Conservation (phyloP, 2,888 invertebrate genomes). For the Patella depressa region DNA sequence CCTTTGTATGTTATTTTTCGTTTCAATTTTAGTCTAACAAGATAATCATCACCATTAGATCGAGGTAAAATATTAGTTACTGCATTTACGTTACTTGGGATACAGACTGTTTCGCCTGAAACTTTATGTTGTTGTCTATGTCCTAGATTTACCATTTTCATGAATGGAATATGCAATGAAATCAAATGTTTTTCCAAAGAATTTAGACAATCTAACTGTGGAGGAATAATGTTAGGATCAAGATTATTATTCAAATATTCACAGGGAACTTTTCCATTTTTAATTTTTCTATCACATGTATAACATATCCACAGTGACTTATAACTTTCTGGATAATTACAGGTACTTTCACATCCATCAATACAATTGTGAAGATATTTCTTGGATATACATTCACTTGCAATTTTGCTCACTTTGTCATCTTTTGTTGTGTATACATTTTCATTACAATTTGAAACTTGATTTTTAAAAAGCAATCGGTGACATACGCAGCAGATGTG, state of each 20-base stretch:
- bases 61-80: not conserved
- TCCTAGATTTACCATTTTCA: not conserved
- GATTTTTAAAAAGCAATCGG: not conserved
- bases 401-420: not conserved
- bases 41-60: not conserved
- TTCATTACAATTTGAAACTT: not conserved
- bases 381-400: not conserved
- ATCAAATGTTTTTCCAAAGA: not conserved
- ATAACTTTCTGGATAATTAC: not conserved
- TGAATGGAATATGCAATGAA: constrained; percentile 1
- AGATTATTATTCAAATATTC: constrained; percentile 6
- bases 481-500: not conserved
- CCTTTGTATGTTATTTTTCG: not conserved
- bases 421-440: not conserved
- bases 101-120: not conserved
- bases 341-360: not conserved
- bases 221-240: not conserved
- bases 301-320: not conserved
- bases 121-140: not conserved
- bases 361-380: not conserved
- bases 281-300: not conserved
- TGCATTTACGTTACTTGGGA: not conserved
- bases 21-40: not conserved
- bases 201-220: not conserved
- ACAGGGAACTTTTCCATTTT: not conserved